Percentiles rank a stretch among this genome's conserved stretches.
phyloP scores from a whole-genome alignment of 2,797 vertebrate species.

The Chrosomus eos region DNA sequence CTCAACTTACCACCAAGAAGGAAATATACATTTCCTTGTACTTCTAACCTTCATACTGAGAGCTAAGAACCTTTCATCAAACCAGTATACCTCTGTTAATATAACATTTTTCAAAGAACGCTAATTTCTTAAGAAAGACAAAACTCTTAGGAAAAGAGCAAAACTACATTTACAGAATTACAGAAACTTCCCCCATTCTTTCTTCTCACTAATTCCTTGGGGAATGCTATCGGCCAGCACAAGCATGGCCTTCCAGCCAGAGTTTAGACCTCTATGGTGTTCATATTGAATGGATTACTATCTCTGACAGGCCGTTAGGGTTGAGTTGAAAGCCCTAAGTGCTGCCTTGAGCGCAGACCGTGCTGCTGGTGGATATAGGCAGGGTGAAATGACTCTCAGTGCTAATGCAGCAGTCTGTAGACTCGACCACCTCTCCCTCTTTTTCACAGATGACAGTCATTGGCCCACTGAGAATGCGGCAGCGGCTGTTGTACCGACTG shows the following conservation, averaged over 20 bases:
- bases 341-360: slow-evolving; percentile 64
- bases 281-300: slow-evolving; percentile 9
- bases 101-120: slow-evolving; percentile 5
- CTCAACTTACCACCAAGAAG: slow-evolving; percentile 44
- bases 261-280: slow-evolving; percentile 37
- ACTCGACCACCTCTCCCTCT: slow-evolving; percentile 77
- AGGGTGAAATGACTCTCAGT: slow-evolving; percentile 45
- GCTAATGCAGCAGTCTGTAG: slow-evolving; percentile 52
- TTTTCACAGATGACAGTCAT: slow-evolving; percentile 92
- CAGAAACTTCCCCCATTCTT: slow-evolving; percentile 13
- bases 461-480: slow-evolving; percentile 85
- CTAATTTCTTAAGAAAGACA: slow-evolving; percentile 29
- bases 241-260: slow-evolving; percentile 25
- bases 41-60: slow-evolving; percentile 45
- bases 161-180: slow-evolving; percentile 26
- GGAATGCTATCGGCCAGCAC: slow-evolving; percentile 33
- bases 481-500: slow-evolving; percentile 85
- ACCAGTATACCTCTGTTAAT: slow-evolving; percentile 39
- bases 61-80: slow-evolving; percentile 10
- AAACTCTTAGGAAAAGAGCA: slow-evolving; percentile 32
- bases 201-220: slow-evolving; percentile 18
- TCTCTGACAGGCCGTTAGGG: slow-evolving; percentile 19
- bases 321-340: slow-evolving; percentile 65
- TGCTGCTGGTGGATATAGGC: slow-evolving; percentile 59
- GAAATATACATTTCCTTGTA: slow-evolving; percentile 45